These are phyloP conservation scores for Hypselothyrea guttata DNA, from an alignment of 2,888 invertebrate genomes.

Conservation along the genomic window DNA sequence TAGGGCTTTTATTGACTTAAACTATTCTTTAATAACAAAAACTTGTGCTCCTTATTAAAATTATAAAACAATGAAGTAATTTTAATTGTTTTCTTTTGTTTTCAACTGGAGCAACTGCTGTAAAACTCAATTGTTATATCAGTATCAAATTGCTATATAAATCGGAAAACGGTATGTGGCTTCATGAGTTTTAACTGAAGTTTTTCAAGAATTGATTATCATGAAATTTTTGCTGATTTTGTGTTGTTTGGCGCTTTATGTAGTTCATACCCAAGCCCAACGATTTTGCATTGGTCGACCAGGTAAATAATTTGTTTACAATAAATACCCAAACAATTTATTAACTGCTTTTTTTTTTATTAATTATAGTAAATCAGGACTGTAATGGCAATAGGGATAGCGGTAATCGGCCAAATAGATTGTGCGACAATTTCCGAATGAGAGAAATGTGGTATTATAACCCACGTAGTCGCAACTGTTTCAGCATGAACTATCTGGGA, in stretches of 20 bases:
- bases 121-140: too few species aligned
- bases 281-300: constrained; percentile 20
- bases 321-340: neutral
- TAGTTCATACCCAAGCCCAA: constrained; percentile 24
- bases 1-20: too few species aligned
- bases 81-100: constrained; percentile 1
- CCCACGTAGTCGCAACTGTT: neutral
- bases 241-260: constrained; percentile 24
- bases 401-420: neutral
- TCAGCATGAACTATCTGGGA: constrained; percentile 6
- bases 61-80: too few species aligned
- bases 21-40: too few species aligned
- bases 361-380: neutral
- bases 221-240: constrained; percentile 44
- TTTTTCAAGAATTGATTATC: neutral
- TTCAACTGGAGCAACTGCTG: neutral
- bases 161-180: neutral
- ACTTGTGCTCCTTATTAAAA: too few species aligned
- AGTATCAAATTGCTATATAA: constrained; percentile 7
- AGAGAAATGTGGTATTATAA: constrained; percentile 20
- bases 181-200: constrained; percentile 21
- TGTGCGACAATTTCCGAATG: constrained; percentile 10
- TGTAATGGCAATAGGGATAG: constrained; percentile 5
- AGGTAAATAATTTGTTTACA: constrained; percentile 11
- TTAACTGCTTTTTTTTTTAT: neutral